These are phyloP conservation scores for Sarcophaga caerulescens DNA, from an alignment of 2,888 invertebrate genomes.

Conservation along the genomic window DNA sequence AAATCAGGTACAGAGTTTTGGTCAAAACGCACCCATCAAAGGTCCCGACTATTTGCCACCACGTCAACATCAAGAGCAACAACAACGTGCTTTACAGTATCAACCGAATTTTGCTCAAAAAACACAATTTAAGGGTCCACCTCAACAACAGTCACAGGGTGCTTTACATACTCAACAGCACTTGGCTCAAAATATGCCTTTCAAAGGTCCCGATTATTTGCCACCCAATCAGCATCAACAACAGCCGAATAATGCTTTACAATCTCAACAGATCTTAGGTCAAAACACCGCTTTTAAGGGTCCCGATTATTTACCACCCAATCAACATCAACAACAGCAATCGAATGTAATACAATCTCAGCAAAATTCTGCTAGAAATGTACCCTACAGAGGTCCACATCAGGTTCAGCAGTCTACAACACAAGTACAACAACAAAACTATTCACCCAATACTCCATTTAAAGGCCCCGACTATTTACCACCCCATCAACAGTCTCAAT, in stretches of 20 bases:
- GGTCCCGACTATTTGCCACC: slow-evolving; percentile 54
- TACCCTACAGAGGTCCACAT: no score
- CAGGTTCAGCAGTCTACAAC: background rate
- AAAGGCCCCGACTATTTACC: slow-evolving; percentile 48
- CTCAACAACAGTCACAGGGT: slow-evolving; percentile 1
- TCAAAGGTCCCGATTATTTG: slow-evolving; percentile 51
- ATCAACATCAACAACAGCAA: background rate
- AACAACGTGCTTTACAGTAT: slow-evolving; percentile 1
- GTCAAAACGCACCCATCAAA: slow-evolving; percentile 30
- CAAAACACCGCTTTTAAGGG: slow-evolving; percentile 35
- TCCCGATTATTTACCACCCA: slow-evolving; percentile 51
- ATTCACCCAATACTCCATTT: slow-evolving; percentile 37
- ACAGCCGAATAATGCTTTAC: background rate
- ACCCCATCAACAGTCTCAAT: slow-evolving; percentile 29
- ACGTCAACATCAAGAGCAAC: background rate
- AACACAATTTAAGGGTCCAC: slow-evolving; percentile 9
- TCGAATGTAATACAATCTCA: background rate
- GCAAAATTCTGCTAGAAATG: background rate
- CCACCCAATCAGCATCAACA: slow-evolving; percentile 38
- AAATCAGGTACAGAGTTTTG: background rate
- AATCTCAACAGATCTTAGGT: no score
- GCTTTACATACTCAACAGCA: no score
- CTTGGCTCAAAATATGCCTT: slow-evolving; percentile 25
- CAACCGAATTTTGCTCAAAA: background rate
- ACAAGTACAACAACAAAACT: background rate